Percentiles rank a stretch among this genome's conserved stretches.
phyloP scores from a whole-genome alignment of 2,888 invertebrate species.

The Ctena decussata region DNA sequence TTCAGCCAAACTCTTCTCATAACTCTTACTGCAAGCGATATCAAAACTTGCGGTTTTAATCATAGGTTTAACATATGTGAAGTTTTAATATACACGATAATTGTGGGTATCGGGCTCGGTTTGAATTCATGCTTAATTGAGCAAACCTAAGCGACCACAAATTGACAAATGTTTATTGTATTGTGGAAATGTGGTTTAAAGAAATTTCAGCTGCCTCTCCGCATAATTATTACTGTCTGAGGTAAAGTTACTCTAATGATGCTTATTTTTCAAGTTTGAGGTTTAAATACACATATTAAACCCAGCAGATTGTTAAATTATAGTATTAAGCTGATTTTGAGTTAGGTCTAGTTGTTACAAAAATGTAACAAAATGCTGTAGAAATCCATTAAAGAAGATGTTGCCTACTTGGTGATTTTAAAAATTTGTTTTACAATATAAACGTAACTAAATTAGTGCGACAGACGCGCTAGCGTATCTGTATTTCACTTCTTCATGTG shows the following conservation, averaged over 20 bases:
- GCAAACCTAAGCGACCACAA: conserved; percentile 1
- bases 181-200: neutral
- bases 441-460: no score
- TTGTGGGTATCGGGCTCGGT: neutral
- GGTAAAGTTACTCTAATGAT: neutral
- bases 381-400: no score
- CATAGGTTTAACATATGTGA: neutral
- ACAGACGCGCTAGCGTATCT: no score
- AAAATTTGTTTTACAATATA: no score
- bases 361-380: no score
- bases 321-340: no score
- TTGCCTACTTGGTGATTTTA: no score
- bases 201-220: neutral
- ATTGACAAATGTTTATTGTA: conserved; percentile 9
- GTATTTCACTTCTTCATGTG: no score
- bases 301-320: no score
- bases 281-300: neutral
- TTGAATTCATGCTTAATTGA: conserved; percentile 2
- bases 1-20: neutral
- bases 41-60: neutral
- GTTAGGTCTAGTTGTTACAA: no score
- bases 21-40: neutral
- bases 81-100: neutral
- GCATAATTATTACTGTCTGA: neutral
- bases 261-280: neutral